These are phyloP conservation scores for Helarctos malayanus DNA, from an alignment of 2,797 vertebrate genomes.

Conservation along the genomic window DNA sequence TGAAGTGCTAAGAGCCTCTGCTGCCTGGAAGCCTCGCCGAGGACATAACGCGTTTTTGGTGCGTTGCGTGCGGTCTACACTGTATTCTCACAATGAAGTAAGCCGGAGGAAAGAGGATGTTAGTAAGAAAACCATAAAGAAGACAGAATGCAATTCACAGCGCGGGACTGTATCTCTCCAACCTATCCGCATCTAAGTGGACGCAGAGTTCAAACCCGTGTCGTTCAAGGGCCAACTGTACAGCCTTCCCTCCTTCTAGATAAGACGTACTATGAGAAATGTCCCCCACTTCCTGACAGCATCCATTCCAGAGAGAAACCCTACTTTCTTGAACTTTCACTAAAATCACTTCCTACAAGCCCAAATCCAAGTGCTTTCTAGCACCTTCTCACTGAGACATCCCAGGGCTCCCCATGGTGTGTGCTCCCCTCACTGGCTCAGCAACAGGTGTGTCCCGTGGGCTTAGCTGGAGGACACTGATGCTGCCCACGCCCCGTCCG, in stretches of 20 bases:
- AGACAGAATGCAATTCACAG: not conserved
- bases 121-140: not conserved
- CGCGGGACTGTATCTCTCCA: not conserved
- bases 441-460: not conserved
- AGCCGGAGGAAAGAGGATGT: not conserved
- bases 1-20: not conserved
- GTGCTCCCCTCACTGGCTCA: not conserved
- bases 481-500: fast-evolving
- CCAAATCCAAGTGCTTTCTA: not conserved
- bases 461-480: not conserved
- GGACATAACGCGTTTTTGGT: not conserved
- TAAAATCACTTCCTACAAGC: not conserved
- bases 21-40: not conserved
- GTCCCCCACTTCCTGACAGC: not conserved
- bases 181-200: not conserved
- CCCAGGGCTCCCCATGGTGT: fast-evolving
- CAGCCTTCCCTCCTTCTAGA: not conserved
- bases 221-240: not conserved
- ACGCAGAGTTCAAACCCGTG: not conserved
- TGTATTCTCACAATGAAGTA: not conserved
- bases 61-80: fast-evolving
- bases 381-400: not conserved
- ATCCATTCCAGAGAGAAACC: not conserved
- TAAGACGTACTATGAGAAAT: not conserved
- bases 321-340: not conserved